Evolutionary conservation across 2,888 invertebrate species (phyloP).

Genomic region (Sinhomidia bicolor): DNA sequence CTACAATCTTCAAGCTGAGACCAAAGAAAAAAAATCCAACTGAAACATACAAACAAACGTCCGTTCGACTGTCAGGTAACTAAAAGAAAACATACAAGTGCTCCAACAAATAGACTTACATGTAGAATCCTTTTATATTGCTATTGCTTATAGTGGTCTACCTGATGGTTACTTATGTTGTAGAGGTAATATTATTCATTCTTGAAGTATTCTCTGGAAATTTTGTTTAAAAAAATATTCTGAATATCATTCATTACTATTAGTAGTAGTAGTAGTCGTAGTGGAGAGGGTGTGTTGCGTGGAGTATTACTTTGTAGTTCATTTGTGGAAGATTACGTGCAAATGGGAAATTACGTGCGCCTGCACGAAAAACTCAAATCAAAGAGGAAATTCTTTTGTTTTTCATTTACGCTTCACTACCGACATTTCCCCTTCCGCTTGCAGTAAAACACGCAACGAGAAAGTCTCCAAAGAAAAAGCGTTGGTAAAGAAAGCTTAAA

Average conservation of each 20-base stretch:
- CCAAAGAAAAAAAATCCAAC: not conserved
- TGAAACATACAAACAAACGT: not conserved
- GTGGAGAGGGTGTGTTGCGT: no score
- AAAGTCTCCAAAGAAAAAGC: not conserved
- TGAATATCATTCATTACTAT: no score
- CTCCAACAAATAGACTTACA: not conserved
- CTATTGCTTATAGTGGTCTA: not conserved
- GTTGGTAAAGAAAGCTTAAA: not conserved
- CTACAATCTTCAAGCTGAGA: not conserved
- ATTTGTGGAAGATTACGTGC: not conserved
- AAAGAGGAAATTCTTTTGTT: not conserved
- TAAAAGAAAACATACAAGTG: slow-evolving; percentile 48
- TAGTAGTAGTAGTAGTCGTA: no score
- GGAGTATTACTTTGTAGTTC: not conserved
- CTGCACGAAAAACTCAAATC: not conserved
- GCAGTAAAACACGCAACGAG: not conserved
- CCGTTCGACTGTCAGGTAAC: not conserved
- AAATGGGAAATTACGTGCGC: not conserved
- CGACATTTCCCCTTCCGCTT: not conserved
- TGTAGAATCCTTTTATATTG: not conserved
- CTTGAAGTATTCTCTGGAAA: not conserved
- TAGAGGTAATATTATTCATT: no score
- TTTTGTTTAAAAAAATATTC: no score
- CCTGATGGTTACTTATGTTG: no score
- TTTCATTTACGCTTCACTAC: not conserved